Evolutionary conservation across 2,888 invertebrate genomes (phyloP).

Genomic region (Mayetiola destructor): DNA sequence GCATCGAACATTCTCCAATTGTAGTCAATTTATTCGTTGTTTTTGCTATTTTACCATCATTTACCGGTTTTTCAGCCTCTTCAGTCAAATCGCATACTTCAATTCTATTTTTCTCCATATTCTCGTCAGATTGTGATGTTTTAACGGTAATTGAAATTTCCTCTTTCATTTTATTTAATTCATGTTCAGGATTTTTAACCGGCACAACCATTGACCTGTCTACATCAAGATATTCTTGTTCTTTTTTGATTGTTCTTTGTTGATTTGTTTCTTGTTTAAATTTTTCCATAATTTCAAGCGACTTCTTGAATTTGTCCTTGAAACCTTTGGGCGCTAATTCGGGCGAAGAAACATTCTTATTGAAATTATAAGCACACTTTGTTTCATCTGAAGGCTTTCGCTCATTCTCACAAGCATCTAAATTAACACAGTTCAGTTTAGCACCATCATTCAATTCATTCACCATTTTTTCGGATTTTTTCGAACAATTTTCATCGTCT

Average conservation of each 20-base stretch:
- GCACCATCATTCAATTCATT: neutral
- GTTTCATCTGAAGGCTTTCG: neutral
- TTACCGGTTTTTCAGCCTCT: neutral
- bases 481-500: too few relatives aligned
- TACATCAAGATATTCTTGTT: too few relatives aligned
- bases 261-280: neutral
- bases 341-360: conserved; percentile 4
- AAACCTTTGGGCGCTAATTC: conserved; percentile 3
- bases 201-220: too few relatives aligned
- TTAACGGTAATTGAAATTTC: too few relatives aligned
- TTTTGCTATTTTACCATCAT: neutral
- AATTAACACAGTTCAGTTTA: neutral
- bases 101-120: too few relatives aligned
- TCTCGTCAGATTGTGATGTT: too few relatives aligned
- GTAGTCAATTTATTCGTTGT: neutral
- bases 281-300: neutral
- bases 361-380: conserved; percentile 6
- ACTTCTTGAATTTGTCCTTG: conserved; percentile 5
- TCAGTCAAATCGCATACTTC: neutral
- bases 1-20: neutral
- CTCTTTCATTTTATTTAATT: too few relatives aligned
- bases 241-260: neutral
- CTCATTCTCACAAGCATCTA: neutral
- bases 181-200: too few relatives aligned
- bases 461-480: too few relatives aligned